Percentiles rank a stretch among this genome's conserved stretches.
These are phyloP conservation scores for Sebastes nivosus DNA, from an alignment of 2,797 vertebrate genomes.

Conservation along the genomic window DNA sequence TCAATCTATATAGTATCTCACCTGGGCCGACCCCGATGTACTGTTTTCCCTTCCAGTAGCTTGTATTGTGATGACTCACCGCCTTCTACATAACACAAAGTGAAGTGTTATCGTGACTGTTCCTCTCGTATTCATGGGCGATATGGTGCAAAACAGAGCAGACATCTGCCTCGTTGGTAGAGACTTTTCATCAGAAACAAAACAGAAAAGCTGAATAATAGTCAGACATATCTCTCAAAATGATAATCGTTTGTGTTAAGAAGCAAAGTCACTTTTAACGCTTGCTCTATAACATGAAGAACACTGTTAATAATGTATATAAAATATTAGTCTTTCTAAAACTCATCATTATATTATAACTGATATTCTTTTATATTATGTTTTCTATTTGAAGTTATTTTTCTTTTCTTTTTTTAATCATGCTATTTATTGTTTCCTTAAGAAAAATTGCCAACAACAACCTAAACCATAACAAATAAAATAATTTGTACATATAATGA, in stretches of 20 bases:
- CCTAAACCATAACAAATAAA: no score
- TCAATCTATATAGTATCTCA: constrained; percentile 49
- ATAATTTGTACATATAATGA: no score
- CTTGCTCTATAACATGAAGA: neutral
- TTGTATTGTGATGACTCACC: constrained; percentile 89
- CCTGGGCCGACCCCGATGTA: constrained; percentile 94
- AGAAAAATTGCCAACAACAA: no score
- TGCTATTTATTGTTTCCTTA: no score
- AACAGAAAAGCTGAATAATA: neutral
- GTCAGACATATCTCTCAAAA: neutral
- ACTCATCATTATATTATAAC: neutral
- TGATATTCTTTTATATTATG: neutral
- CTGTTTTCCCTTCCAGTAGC: constrained; percentile 90
- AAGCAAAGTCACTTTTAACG: neutral
- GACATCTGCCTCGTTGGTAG: neutral
- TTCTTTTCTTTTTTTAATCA: neutral
- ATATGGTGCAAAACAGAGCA: neutral
- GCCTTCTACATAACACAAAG: constrained; percentile 80
- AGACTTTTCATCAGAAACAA: neutral
- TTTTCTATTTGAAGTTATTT: neutral
- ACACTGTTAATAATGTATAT: neutral
- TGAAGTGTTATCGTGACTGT: neutral
- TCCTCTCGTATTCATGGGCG: neutral
- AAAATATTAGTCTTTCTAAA: neutral
- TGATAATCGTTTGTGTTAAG: neutral